Evolutionary conservation across 2,113 vertebrate species (phyloP).

Genomic region (Erythrocercus mccallii): DNA sequence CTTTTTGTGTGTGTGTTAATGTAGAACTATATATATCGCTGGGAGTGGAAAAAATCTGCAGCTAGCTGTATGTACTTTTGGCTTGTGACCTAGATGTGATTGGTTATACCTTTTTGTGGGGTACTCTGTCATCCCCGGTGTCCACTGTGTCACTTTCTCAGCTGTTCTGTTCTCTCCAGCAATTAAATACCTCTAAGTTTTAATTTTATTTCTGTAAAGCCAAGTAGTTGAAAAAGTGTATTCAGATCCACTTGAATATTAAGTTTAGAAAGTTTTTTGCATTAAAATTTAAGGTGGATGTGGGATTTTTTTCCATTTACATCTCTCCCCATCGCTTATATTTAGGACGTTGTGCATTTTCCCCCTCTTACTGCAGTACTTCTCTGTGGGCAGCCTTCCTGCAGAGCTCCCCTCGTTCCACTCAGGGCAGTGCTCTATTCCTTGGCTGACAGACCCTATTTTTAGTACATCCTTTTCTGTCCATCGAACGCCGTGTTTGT

Average conservation of each 20-base stretch:
- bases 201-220: neutral
- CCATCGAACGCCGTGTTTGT: conserved; percentile 41
- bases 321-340: neutral
- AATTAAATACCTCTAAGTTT: neutral
- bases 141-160: neutral
- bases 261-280: neutral
- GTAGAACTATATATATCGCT: conserved; percentile 18
- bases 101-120: conserved; percentile 16
- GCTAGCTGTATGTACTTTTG: conserved; percentile 13
- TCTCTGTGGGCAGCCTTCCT: neutral
- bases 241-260: neutral
- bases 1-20: conserved; percentile 27
- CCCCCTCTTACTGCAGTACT: neutral
- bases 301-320: neutral
- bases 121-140: neutral
- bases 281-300: neutral
- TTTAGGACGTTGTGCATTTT: neutral
- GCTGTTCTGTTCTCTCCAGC: neutral
- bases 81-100: conserved; percentile 35
- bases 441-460: neutral
- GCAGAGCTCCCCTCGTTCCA: neutral
- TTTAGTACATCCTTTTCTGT: conserved; percentile 61
- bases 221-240: neutral
- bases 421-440: neutral
- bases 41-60: neutral